Percentiles rank a stretch among this genome's conserved stretches.
Conservation (phyloP, 2,113 vertebrate genomes). For the Amphiprion ocellaris region DNA sequence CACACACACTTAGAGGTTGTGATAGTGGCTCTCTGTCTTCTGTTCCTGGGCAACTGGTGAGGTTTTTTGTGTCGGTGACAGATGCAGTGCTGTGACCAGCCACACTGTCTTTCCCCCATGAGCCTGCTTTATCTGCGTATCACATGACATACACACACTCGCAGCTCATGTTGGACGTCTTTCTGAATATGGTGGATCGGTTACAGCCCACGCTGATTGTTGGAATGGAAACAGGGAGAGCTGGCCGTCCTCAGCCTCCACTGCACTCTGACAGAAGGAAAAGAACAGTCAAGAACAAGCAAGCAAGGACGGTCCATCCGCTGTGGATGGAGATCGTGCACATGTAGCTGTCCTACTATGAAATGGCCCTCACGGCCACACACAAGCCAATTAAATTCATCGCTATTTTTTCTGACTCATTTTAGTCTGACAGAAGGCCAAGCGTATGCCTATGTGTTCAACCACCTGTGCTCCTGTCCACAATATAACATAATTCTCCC, state of each 20-base stretch:
- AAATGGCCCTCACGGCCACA: constrained; percentile 6
- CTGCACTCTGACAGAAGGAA: constrained; percentile 9
- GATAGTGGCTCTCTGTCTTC: constrained; percentile 60
- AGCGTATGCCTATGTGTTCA: constrained; percentile 47
- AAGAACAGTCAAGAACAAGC: neutral
- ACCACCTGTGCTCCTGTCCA: constrained; percentile 64
- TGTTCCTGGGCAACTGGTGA: constrained; percentile 43
- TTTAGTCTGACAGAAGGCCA: constrained; percentile 67
- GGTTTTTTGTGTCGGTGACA: constrained; percentile 72
- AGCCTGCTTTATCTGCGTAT: constrained; percentile 54
- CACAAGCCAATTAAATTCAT: constrained; percentile 19
- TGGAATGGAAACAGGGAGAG: constrained; percentile 49
- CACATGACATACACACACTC: constrained; percentile 47
- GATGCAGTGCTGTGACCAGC: constrained; percentile 56
- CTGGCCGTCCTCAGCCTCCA: constrained; percentile 20
- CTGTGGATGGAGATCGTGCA: constrained; percentile 2
- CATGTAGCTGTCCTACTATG: constrained; percentile 12
- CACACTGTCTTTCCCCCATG: constrained; percentile 46
- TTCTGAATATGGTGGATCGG: constrained; percentile 30
- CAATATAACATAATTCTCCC: constrained; percentile 32
- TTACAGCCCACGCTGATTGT: constrained; percentile 25
- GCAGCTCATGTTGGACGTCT: constrained; percentile 43
- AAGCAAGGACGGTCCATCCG: constrained; percentile 13
- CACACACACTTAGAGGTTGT: constrained; percentile 32
- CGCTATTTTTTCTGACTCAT: constrained; percentile 4